Evolutionary conservation across 2,113 vertebrate genomes (phyloP).

Genomic region (Cisticola juncidis): DNA sequence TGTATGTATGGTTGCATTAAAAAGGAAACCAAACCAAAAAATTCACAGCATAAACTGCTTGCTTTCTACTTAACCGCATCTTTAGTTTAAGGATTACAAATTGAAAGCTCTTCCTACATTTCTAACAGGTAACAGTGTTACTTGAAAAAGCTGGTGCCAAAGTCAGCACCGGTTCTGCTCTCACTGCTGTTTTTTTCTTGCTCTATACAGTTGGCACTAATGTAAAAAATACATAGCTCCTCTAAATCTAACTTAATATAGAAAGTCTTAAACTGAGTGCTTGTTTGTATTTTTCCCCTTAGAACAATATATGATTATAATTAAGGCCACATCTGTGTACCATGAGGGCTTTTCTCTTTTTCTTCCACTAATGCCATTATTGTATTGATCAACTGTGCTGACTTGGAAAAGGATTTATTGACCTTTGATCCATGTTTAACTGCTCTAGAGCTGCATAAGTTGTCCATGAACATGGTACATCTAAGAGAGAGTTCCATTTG

Average conservation of each 20-base stretch:
- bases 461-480: not conserved
- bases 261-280: constrained; percentile 58
- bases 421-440: constrained; percentile 63
- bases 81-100: constrained; percentile 91
- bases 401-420: constrained; percentile 60
- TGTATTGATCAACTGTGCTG: constrained; percentile 31
- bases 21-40: constrained; percentile 62
- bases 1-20: constrained; percentile 82
- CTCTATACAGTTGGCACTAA: constrained; percentile 69
- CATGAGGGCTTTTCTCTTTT: constrained; percentile 30
- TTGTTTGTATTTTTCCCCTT: constrained; percentile 20
- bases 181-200: constrained; percentile 60
- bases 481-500: constrained; percentile 57
- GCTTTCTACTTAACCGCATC: constrained; percentile 86
- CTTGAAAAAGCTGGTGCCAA: constrained; percentile 65
- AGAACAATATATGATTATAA: constrained; percentile 47
- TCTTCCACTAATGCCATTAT: not conserved
- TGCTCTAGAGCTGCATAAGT: constrained; percentile 49
- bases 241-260: constrained; percentile 68
- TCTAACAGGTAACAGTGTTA: constrained; percentile 74
- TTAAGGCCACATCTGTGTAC: constrained; percentile 78
- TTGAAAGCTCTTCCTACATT: constrained; percentile 85
- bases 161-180: constrained; percentile 62
- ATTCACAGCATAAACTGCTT: constrained; percentile 80
- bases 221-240: constrained; percentile 69